Evolutionary conservation across 2,888 invertebrate species (phyloP), one percentile per base, ranked within the genome.

Genomic region (Lepidochrysops patricia): DNA sequence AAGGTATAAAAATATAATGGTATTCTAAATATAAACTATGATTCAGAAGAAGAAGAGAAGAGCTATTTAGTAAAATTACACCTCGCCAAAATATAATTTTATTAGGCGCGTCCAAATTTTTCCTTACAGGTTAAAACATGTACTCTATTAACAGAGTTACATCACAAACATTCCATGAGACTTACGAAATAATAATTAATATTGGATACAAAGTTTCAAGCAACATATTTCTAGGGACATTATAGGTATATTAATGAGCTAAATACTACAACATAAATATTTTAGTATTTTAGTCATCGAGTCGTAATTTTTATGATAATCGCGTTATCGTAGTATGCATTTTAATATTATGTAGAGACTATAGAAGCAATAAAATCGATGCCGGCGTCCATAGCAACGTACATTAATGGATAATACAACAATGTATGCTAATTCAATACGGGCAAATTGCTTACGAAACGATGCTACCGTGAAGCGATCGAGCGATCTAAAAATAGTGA

Each of bases 401-500:
- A 49, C 61, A 63, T 48, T 59, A 58, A 64, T 48, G 58, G 56
- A n/a, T 58, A 37, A 57, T 50, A 56, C 56, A 57, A 57, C 62
- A 61, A 59, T 60, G 34, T 62, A 62, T 61, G 63, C 57, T 61
- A 61, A 62, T 64, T 58, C 48, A 60, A 61, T 67, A 34, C 25
- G 25, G 48, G 50, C 58, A 61, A 61, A 61, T 52, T 56, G 37
- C 60, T 58, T 61, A 60, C 54, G 57, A 64, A 60, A 61, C 57
- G 23, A 48, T 52, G 27, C 13, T 49, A 58, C 56, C 43, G 54
- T 60, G 58, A 15, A 61, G 34, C 50, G 26, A 61, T 60, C 62
- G 15, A 61, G 34, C 50, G 26, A 61, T 60, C 62, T 37, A 58
- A 50, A 50, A 62, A 61, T 64, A 62, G 58, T 60, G 54, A 63